Conservation (phyloP, 2,113 vertebrate genomes). For the Gila orcuttii region DNA sequence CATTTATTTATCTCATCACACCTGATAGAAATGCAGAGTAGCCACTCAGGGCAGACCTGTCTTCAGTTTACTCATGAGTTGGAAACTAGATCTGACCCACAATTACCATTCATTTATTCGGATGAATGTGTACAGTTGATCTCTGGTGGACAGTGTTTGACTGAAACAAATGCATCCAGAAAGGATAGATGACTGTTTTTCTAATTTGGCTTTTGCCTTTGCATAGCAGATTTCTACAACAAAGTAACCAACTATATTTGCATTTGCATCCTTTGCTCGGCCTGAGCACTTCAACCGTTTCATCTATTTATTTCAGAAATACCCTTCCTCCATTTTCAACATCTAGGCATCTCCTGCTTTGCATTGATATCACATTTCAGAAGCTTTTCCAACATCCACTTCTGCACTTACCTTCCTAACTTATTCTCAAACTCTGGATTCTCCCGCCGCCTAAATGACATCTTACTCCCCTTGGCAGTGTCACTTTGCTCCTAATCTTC, state of each 20-base stretch:
- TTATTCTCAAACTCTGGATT: conserved; percentile 24
- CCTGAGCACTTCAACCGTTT: conserved; percentile 15
- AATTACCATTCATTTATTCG: not conserved
- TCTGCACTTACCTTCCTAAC: conserved; percentile 5
- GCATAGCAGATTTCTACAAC: not conserved
- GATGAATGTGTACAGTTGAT: conserved; percentile 20
- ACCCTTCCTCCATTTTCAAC: conserved; percentile 17
- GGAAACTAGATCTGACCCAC: conserved; percentile 41
- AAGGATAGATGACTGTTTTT: not conserved
- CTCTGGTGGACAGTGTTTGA: conserved; percentile 14
- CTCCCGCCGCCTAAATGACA: conserved; percentile 24
- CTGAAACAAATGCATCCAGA: not conserved
- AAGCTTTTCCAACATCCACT: conserved; percentile 32
- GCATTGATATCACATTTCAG: conserved; percentile 45
- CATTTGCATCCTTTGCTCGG: not conserved
- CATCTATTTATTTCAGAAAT: conserved; percentile 10
- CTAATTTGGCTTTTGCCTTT: not conserved
- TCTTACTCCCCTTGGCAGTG: conserved; percentile 25
- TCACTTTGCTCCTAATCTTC: conserved; percentile 43
- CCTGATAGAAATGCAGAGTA: conserved; percentile 67
- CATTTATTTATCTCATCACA: conserved; percentile 77
- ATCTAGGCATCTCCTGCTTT: conserved; percentile 36
- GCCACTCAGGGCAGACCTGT: conserved; percentile 58
- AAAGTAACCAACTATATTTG: not conserved
- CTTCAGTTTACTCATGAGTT: conserved; percentile 54